Evolutionary conservation across 2,113 vertebrate genomes (phyloP).

Genomic region (Plecturocebus donacophilus): DNA sequence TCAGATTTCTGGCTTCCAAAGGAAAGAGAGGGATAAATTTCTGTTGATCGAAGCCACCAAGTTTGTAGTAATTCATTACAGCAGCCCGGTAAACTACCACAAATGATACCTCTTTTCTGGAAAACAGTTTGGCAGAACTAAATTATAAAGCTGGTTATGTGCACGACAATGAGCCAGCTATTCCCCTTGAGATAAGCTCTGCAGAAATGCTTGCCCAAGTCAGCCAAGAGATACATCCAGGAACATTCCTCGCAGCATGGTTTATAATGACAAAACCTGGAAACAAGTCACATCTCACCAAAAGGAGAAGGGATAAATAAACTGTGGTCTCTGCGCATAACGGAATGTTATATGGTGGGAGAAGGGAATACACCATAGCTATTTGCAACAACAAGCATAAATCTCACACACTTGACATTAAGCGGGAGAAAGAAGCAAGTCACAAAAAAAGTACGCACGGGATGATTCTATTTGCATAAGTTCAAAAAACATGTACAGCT

Average conservation of each 20-base stretch:
- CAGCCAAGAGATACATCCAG: background rate
- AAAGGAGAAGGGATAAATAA: background rate
- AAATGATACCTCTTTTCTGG: background rate
- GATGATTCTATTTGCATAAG: background rate
- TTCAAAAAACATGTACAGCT: background rate
- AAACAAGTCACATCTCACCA: background rate
- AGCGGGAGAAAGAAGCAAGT: background rate
- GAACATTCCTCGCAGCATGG: background rate
- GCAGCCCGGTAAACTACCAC: background rate
- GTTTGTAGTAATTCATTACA: background rate
- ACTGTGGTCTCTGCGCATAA: background rate
- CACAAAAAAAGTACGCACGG: background rate
- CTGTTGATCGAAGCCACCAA: background rate
- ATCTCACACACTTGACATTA: background rate
- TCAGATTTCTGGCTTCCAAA: background rate
- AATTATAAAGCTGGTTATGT: background rate
- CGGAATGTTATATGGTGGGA: background rate
- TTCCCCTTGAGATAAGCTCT: background rate
- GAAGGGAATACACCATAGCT: background rate
- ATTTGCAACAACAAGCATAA: background rate
- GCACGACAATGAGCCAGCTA: background rate
- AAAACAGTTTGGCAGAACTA: background rate
- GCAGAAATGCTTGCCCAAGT: background rate
- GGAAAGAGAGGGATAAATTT: background rate
- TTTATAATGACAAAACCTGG: background rate